Evolutionary conservation across 2,113 vertebrate genomes (phyloP).

Genomic region (Promerops cafer): DNA sequence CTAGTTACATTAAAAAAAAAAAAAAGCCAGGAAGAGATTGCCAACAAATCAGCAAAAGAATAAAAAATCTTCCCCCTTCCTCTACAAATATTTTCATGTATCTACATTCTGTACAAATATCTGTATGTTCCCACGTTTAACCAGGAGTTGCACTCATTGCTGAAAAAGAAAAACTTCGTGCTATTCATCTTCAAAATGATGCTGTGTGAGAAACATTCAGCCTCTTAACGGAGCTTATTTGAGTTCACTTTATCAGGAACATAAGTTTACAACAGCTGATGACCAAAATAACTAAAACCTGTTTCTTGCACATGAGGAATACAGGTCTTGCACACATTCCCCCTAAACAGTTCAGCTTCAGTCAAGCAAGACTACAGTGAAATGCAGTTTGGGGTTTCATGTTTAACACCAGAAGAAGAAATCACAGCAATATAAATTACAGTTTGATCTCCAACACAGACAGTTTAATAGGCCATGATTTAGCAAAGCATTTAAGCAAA

Average conservation of each 20-base stretch:
- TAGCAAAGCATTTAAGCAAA: slow-evolving; percentile 41
- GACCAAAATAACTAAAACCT: neutral
- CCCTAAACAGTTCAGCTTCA: neutral
- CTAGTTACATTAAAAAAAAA: neutral
- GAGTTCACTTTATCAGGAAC: neutral
- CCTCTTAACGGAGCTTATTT: neutral
- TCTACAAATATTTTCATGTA: neutral
- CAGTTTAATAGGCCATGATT: slow-evolving; percentile 23
- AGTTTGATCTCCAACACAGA: neutral
- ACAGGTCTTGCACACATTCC: neutral
- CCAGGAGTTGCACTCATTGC: neutral
- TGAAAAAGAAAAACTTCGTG: neutral
- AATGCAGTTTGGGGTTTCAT: neutral
- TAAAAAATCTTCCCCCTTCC: neutral
- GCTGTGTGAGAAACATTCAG: neutral
- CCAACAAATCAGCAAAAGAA: neutral
- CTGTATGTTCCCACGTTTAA: neutral
- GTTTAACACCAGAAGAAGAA: neutral
- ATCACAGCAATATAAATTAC: slow-evolving; percentile 14
- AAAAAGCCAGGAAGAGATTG: neutral
- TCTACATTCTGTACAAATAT: neutral
- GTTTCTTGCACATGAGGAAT: neutral
- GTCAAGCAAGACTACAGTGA: neutral
- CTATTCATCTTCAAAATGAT: neutral
- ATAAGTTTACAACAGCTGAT: neutral